Conservation (phyloP, 2,113 vertebrate genomes). For the Bagarius yarrelli region DNA sequence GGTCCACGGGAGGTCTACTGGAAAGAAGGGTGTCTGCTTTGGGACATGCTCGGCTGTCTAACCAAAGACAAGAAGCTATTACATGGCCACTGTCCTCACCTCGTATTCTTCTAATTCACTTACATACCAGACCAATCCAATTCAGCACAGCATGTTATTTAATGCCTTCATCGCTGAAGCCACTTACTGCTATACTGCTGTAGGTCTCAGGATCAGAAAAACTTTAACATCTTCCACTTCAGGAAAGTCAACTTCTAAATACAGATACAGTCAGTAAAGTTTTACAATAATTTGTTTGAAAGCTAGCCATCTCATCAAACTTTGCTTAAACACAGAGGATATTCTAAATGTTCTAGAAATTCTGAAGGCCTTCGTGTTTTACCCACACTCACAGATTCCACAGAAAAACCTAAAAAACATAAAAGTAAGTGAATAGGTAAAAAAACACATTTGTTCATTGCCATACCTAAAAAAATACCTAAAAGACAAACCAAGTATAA, state of each 20-base stretch:
- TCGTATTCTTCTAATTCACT: conserved; percentile 12
- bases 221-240: neutral
- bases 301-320: neutral
- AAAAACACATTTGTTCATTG: neutral
- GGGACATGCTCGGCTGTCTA: conserved; percentile 1
- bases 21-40: neutral
- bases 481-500: conserved; percentile 11
- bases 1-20: neutral
- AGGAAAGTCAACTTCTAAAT: neutral
- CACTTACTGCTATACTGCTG: neutral
- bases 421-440: conserved; percentile 6
- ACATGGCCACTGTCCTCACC: conserved; percentile 9
- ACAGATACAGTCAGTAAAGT: neutral
- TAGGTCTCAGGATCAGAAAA: neutral
- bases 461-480: conserved; percentile 9
- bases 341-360: neutral
- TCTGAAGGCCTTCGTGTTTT: neutral
- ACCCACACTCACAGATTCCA: conserved; percentile 3
- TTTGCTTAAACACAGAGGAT: neutral
- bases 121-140: neutral
- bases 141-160: neutral
- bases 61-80: conserved; percentile 1
- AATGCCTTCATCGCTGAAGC: neutral
- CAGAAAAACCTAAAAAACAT: neutral
- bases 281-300: neutral